Percentiles rank a stretch among this genome's conserved stretches.
These are phyloP conservation scores for Diplodus sargus DNA, from an alignment of 2,797 vertebrate genomes.

Conservation along the genomic window DNA sequence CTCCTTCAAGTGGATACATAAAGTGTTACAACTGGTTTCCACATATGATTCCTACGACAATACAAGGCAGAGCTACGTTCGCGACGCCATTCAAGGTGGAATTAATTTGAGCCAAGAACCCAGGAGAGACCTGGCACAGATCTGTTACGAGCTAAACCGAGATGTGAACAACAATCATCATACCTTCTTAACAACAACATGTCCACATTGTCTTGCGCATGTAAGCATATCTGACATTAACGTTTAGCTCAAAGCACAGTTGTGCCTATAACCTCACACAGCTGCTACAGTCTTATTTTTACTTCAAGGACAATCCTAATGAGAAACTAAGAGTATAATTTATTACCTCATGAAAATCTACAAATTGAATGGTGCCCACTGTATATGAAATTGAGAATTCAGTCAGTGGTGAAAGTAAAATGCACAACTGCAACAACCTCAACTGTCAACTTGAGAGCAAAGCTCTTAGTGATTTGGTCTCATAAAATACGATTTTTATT, in stretches of 20 bases:
- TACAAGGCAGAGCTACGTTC: too few species aligned
- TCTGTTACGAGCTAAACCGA: background rate
- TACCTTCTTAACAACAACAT: background rate
- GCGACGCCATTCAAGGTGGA: too few species aligned
- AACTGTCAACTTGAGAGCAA: constrained; percentile 12
- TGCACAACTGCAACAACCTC: background rate
- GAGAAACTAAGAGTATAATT: background rate
- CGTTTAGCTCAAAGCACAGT: background rate
- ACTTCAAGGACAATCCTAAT: background rate
- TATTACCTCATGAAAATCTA: background rate
- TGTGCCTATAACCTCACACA: background rate
- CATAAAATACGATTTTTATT: constrained; percentile 13
- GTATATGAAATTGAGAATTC: background rate
- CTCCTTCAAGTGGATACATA: background rate
- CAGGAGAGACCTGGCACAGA: background rate
- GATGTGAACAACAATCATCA: background rate
- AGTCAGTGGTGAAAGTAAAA: background rate
- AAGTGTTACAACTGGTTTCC: background rate
- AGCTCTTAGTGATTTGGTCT: background rate
- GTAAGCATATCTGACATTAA: background rate
- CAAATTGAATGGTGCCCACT: background rate
- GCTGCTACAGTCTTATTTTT: background rate
- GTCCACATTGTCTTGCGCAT: background rate
- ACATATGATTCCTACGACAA: background rate
- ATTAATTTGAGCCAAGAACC: background rate